phyloP scores from a whole-genome alignment of 2,797 vertebrate genomes.

The Amazonetta brasiliensis region DNA sequence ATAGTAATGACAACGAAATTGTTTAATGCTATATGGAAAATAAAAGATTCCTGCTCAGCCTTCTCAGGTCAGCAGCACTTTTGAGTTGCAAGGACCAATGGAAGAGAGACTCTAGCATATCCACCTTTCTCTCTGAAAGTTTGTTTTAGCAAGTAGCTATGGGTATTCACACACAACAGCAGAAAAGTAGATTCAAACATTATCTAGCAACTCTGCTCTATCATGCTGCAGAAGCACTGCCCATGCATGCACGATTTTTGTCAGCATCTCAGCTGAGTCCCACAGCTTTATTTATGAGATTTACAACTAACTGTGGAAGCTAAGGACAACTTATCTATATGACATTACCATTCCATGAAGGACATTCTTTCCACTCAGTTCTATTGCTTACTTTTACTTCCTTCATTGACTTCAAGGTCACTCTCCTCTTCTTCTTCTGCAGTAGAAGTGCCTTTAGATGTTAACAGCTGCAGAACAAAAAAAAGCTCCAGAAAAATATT shows the following conservation, averaged over 20 bases:
- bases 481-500: conserved; percentile 97
- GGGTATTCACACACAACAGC: not conserved
- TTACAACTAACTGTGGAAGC: not conserved
- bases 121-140: not conserved
- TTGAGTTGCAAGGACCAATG: not conserved
- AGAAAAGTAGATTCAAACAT: not conserved
- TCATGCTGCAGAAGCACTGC: not conserved
- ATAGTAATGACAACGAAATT: not conserved
- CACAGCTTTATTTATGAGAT: not conserved
- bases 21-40: not conserved
- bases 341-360: not conserved
- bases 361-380: not conserved
- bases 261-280: not conserved
- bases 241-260: not conserved
- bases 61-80: not conserved
- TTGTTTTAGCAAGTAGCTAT: not conserved
- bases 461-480: conserved; percentile 95
- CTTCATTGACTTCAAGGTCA: conserved; percentile 61
- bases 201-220: not conserved
- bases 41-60: not conserved
- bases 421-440: conserved; percentile 75
- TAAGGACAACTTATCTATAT: not conserved
- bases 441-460: conserved; percentile 82
- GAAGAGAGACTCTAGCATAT: not conserved
- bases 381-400: conserved; percentile 63